Conservation (phyloP, 2,888 invertebrate genomes). For the Strigamia transsilvanica region DNA sequence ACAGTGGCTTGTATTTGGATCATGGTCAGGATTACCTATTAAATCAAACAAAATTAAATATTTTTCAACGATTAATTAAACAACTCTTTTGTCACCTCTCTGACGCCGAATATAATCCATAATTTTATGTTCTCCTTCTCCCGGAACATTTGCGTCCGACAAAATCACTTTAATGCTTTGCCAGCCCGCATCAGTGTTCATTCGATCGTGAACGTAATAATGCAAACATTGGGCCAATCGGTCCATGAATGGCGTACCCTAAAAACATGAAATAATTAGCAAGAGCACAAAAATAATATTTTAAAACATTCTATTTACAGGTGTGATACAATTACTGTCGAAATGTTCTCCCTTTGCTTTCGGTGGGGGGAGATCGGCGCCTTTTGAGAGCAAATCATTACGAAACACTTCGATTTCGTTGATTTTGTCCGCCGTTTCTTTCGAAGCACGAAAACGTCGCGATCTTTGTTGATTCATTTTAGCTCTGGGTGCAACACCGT, state of each 20-base stretch:
- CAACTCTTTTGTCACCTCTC: slow-evolving; percentile 70
- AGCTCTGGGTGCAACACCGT: slow-evolving; percentile 97
- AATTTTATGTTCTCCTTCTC: slow-evolving; percentile 99
- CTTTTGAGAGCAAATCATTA: slow-evolving; percentile 75
- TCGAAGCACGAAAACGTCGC: slow-evolving; percentile 93
- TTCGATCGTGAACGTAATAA: slow-evolving; percentile 87
- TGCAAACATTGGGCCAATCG: slow-evolving; percentile 76
- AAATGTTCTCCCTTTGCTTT: slow-evolving; percentile 93
- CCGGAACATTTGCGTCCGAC: slow-evolving; percentile 98
- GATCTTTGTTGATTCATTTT: slow-evolving; percentile 99
- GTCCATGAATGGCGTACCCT: slow-evolving; percentile 98
- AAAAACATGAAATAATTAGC: slow-evolving; percentile 28
- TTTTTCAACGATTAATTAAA: slow-evolving; percentile 20
- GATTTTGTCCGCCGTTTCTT: slow-evolving; percentile 89
- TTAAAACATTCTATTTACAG: slow-evolving; percentile 66
- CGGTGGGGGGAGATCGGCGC: slow-evolving; percentile 79
- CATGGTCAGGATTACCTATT: slow-evolving; percentile 88
- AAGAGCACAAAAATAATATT: slow-evolving; percentile 26
- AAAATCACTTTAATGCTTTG: slow-evolving; percentile 86
- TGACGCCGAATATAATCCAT: slow-evolving; percentile 99
- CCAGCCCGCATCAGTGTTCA: slow-evolving; percentile 97
- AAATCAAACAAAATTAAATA: slow-evolving; percentile 52
- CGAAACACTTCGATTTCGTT: slow-evolving; percentile 83
- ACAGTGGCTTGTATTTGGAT: slow-evolving; percentile 97
- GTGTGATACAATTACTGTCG: slow-evolving; percentile 99